A percentile compares a stretch with the other conserved stretches of the same genome.
Evolutionary conservation across 2,797 vertebrate species (phyloP).

Genomic region (Acanthornis magna): DNA sequence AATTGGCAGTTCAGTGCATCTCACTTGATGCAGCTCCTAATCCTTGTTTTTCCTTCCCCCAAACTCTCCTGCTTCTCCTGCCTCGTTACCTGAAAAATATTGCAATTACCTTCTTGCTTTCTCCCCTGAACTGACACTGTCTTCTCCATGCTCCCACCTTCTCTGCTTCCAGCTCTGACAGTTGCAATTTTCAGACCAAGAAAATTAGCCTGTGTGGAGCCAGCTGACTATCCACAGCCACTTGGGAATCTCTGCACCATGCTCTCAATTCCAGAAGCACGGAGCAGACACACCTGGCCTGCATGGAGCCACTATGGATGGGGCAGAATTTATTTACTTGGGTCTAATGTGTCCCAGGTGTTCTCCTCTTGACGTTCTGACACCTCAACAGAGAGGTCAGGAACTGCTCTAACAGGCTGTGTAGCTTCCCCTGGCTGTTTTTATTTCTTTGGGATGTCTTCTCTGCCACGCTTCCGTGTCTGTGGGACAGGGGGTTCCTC

Average conservation of each 20-base stretch:
- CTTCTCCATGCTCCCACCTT: slow-evolving; percentile 62
- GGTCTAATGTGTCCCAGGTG: slow-evolving; percentile 38
- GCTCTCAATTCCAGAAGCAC: slow-evolving; percentile 65
- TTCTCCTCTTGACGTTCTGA: slow-evolving; percentile 48
- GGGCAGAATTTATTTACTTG: slow-evolving; percentile 55
- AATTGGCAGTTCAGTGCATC: neutral
- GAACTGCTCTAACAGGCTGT: slow-evolving; percentile 57
- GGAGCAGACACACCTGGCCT: slow-evolving; percentile 67
- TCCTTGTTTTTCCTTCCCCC: neutral
- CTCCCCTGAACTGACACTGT: slow-evolving; percentile 53
- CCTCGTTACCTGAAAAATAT: slow-evolving; percentile 13
- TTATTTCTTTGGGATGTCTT: slow-evolving; percentile 34
- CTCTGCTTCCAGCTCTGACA: slow-evolving; percentile 67
- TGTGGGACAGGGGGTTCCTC: slow-evolving; percentile 17
- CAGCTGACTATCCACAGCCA: slow-evolving; percentile 52
- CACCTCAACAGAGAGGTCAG: slow-evolving; percentile 67
- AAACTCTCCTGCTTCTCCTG: slow-evolving; percentile 2
- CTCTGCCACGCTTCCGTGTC: slow-evolving; percentile 18
- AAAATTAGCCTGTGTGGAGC: slow-evolving; percentile 55
- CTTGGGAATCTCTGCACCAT: slow-evolving; percentile 64
- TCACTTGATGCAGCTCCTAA: neutral
- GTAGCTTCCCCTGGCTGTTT: slow-evolving; percentile 51
- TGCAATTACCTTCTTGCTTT: slow-evolving; percentile 17
- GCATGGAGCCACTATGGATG: slow-evolving; percentile 54
- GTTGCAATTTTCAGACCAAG: slow-evolving; percentile 59